phyloP scores from a whole-genome alignment of 2,797 vertebrate species.

The Brachyalestes nurse region DNA sequence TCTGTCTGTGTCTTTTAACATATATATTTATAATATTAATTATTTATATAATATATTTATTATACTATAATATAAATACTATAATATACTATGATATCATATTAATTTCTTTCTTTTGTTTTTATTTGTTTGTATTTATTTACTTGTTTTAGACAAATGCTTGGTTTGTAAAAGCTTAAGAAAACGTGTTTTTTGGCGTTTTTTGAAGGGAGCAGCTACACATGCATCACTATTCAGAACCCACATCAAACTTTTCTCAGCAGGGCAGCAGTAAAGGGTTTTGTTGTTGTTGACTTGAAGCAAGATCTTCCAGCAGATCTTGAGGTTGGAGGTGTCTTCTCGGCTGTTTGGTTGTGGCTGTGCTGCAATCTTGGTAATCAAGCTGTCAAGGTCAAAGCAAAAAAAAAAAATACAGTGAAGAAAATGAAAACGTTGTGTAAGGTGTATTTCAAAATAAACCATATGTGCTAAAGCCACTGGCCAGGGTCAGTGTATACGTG shows the following conservation, averaged over 20 bases:
- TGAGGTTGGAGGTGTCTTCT: not conserved
- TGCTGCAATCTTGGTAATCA: not conserved
- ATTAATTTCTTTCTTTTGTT: not conserved
- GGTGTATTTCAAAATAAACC: slow-evolving; percentile 48
- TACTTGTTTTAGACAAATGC: no score
- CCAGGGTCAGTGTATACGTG: slow-evolving; percentile 8
- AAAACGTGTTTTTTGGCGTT: not conserved
- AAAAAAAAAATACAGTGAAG: slow-evolving; percentile 63
- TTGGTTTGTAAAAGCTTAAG: not conserved
- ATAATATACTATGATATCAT: no score
- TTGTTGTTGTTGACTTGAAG: not conserved
- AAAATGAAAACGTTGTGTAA: slow-evolving; percentile 72
- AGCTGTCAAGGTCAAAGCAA: slow-evolving; percentile 76
- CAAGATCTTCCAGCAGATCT: not conserved
- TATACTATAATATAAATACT: no score
- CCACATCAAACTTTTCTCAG: slow-evolving; percentile 14
- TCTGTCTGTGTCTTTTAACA: not conserved
- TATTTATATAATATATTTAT: no score
- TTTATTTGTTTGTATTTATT: no score
- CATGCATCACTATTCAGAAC: not conserved
- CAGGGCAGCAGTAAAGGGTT: not conserved
- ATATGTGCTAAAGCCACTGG: slow-evolving; percentile 45
- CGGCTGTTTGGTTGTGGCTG: not conserved
- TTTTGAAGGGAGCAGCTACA: not conserved
- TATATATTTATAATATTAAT: no score